phyloP scores from a whole-genome alignment of 1,140 invertebrate genomes.

The Bombus affinis region DNA sequence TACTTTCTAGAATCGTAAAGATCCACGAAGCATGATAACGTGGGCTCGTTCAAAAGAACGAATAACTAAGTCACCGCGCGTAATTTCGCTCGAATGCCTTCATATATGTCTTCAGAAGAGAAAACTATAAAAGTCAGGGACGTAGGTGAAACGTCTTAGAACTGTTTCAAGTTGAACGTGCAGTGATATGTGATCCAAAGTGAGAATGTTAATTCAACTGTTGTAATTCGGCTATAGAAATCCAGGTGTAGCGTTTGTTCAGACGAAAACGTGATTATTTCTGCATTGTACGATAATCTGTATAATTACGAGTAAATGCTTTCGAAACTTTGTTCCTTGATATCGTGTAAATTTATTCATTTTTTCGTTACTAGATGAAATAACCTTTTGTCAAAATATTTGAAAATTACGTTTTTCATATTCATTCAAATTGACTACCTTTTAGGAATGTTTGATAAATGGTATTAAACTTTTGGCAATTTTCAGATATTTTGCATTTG shows the following conservation, averaged over 20 bases:
- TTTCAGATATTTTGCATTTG: no score
- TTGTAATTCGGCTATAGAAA: conserved; percentile 19
- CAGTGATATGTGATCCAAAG: conserved; percentile 36
- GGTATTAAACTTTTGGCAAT: no score
- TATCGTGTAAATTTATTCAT: neutral
- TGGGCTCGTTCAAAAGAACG: neutral
- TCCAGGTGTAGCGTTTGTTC: conserved; percentile 24
- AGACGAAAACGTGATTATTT: conserved; percentile 17
- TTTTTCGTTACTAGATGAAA: neutral
- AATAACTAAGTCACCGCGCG: neutral
- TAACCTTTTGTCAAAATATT: neutral
- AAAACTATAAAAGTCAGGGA: neutral
- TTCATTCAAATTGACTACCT: neutral
- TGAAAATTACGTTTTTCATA: neutral
- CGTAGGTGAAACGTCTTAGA: neutral
- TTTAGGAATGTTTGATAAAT: no score
- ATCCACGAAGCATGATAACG: neutral
- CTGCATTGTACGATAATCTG: neutral
- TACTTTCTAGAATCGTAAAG: neutral
- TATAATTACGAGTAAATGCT: neutral
- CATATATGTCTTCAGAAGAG: neutral
- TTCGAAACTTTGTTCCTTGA: neutral
- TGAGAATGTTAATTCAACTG: conserved; percentile 61
- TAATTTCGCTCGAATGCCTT: neutral
- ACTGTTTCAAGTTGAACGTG: conserved; percentile 41